Evolutionary conservation across 2,113 vertebrate genomes (phyloP).

Genomic region (Perca schrenkii): DNA sequence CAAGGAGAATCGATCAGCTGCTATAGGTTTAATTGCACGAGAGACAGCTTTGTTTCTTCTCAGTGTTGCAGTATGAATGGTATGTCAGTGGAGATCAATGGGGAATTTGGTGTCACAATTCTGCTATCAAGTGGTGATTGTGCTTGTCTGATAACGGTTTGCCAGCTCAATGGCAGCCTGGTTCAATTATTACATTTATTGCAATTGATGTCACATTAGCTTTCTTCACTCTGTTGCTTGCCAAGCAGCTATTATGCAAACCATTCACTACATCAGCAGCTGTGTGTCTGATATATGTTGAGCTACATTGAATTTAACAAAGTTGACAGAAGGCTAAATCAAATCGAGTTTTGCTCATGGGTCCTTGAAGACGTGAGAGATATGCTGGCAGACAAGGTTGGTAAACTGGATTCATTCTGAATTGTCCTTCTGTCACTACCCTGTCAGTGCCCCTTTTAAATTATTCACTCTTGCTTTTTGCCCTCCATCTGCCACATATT

Average conservation of each 20-base stretch:
- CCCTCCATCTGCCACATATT: conserved; percentile 76
- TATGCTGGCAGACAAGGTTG: conserved; percentile 50
- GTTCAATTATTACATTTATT: conserved; percentile 54
- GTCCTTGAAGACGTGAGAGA: conserved; percentile 44
- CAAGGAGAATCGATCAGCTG: conserved; percentile 46
- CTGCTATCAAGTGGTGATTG: conserved; percentile 51
- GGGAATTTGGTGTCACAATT: conserved; percentile 58
- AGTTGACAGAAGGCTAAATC: conserved; percentile 66
- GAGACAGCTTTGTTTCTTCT: conserved; percentile 54
- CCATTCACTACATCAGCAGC: conserved; percentile 37
- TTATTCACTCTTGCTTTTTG: conserved; percentile 75
- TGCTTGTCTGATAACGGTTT: conserved; percentile 47
- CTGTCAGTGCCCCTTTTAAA: conserved; percentile 70
- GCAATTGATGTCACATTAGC: conserved; percentile 41
- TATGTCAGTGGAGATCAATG: conserved; percentile 46
- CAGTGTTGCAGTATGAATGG: conserved; percentile 15
- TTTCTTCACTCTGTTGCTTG: not conserved
- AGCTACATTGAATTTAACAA: conserved; percentile 33
- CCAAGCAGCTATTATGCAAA: conserved; percentile 48
- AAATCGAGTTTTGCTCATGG: conserved; percentile 38
- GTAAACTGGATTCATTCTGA: conserved; percentile 69
- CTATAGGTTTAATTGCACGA: conserved; percentile 52
- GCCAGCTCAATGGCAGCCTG: conserved; percentile 42
- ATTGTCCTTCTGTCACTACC: conserved; percentile 64
- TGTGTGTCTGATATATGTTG: conserved; percentile 20